phyloP scores from a whole-genome alignment of 92 coral and sea anemone genomes.

The Phymanthus crucifer region DNA sequence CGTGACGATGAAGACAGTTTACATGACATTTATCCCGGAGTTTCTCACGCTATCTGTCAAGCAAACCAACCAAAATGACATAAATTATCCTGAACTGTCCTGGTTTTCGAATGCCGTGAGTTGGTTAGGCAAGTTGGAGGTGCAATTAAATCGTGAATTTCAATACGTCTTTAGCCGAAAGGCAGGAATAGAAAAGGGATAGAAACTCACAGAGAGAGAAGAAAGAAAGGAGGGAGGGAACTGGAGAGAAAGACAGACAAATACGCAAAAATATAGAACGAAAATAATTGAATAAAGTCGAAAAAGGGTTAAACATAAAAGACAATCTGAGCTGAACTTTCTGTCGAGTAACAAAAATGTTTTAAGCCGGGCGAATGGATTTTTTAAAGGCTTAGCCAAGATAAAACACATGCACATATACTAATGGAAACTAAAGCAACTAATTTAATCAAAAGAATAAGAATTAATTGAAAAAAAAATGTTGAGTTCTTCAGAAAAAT shows the following conservation, averaged over 20 bases:
- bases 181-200: background rate
- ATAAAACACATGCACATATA: background rate
- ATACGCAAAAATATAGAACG: too few species aligned
- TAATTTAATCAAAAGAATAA: background rate
- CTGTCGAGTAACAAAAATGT: too few species aligned
- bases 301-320: too few species aligned
- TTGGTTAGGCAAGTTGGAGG: slow-evolving; percentile 1
- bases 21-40: background rate
- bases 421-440: background rate
- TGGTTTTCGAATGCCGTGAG: background rate
- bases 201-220: background rate
- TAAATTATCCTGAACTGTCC: background rate
- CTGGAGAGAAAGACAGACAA: too few species aligned
- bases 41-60: slow-evolving; percentile 4
- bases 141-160: background rate
- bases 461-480: background rate
- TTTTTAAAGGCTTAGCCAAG: background rate
- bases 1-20: background rate
- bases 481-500: too few species aligned
- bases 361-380: background rate
- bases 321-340: too few species aligned
- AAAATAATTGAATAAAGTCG: too few species aligned
- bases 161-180: background rate
- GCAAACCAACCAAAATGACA: background rate
- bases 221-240: too few species aligned